A percentile compares a stretch with the other conserved stretches of the same genome.
These are phyloP conservation scores for Lepeophtheirus salmonis DNA, from an alignment of 1,140 invertebrate genomes.

Conservation along the genomic window DNA sequence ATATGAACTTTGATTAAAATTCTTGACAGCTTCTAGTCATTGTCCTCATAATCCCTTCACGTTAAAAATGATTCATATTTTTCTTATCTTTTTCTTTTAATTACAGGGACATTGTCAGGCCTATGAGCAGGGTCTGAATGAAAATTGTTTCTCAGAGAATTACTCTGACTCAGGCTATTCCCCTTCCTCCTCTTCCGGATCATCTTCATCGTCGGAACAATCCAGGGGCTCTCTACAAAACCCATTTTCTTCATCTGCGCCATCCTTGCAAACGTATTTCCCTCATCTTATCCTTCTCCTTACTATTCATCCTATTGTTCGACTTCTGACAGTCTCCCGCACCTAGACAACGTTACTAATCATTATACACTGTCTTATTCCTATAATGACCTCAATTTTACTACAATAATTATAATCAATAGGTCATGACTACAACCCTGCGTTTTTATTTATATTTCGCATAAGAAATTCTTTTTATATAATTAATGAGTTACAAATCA, in stretches of 20 bases:
- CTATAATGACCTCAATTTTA: no score
- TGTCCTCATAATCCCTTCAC: not conserved
- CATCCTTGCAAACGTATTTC: not conserved
- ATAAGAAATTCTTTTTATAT: no score
- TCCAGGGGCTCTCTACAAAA: not conserved
- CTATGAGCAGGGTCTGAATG: constrained; percentile 3
- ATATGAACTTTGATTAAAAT: no score
- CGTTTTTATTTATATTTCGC: no score
- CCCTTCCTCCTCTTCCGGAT: not conserved
- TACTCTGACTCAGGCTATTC: no score
- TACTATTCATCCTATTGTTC: not conserved
- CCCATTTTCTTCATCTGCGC: not conserved
- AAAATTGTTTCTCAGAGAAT: not conserved
- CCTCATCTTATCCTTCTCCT: not conserved
- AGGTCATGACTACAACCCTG: no score
- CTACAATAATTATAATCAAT: no score
- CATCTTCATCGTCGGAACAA: not conserved
- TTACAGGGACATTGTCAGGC: constrained; percentile 14
- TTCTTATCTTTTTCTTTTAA: not conserved
- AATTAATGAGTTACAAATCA: no score
- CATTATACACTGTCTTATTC: no score
- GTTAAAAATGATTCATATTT: not conserved
- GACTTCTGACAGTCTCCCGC: no score
- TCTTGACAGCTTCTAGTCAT: no score
- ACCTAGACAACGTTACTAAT: no score